Evolutionary conservation across 2,113 vertebrate genomes (phyloP).

Genomic region (Rostratula benghalensis): DNA sequence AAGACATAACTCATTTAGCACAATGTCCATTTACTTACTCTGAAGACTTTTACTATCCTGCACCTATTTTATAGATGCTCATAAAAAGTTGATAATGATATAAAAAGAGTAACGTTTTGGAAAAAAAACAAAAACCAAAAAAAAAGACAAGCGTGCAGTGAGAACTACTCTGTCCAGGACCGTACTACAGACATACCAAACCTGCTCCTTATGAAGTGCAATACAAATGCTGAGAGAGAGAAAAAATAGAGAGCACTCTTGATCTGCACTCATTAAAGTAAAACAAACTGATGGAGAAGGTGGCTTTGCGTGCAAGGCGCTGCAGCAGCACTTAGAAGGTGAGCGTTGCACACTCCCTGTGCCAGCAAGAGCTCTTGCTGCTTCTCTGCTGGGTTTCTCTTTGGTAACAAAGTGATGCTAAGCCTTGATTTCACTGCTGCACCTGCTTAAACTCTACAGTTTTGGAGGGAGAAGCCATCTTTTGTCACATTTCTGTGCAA

Average conservation of each 20-base stretch:
- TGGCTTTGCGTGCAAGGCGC: background rate
- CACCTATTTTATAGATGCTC: constrained; percentile 46
- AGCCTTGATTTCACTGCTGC: background rate
- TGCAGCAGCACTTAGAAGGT: background rate
- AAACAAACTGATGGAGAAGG: background rate
- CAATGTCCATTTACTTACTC: constrained; percentile 74
- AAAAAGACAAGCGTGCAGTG: background rate
- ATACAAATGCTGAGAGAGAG: background rate
- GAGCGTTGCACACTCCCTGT: background rate
- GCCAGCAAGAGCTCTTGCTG: accelerated
- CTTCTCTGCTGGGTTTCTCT: background rate
- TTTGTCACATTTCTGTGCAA: background rate
- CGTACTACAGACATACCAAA: background rate
- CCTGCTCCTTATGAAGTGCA: background rate
- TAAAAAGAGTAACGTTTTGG: constrained; percentile 13
- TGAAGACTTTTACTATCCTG: constrained; percentile 67
- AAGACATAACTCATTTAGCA: constrained; percentile 78
- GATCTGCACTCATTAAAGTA: background rate
- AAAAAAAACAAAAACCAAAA: background rate
- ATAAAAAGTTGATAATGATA: constrained; percentile 61
- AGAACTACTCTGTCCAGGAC: background rate
- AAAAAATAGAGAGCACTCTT: background rate
- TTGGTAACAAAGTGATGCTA: background rate
- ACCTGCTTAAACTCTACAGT: background rate
- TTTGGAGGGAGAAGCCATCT: background rate